Evolutionary conservation across 2,888 invertebrate genomes (phyloP).

Genomic region (Platycheirus albimanus): DNA sequence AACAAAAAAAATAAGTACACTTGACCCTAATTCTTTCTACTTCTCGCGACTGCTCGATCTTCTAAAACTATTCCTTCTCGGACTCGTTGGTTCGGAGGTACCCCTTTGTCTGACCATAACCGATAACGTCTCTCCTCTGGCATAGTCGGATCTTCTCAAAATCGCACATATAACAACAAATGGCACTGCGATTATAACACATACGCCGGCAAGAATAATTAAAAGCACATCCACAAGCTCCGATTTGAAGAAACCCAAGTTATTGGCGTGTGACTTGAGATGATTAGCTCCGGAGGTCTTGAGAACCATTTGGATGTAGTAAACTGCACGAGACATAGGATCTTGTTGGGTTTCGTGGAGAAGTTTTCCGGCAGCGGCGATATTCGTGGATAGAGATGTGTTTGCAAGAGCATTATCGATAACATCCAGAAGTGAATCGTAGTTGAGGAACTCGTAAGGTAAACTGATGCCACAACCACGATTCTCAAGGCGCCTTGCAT

Average conservation of each 20-base stretch:
- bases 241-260: constrained; percentile 79
- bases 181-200: constrained; percentile 80
- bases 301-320: constrained; percentile 81
- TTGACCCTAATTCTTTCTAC: constrained; percentile 21
- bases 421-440: constrained; percentile 80
- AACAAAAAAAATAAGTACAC: constrained; percentile 59
- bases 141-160: constrained; percentile 79
- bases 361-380: constrained; percentile 73
- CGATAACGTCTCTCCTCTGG: constrained; percentile 20
- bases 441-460: constrained; percentile 80
- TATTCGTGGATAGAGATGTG: constrained; percentile 76
- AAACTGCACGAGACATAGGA: constrained; percentile 78
- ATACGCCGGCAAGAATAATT: constrained; percentile 79
- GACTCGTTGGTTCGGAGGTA: constrained; percentile 40
- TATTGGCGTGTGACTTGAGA: constrained; percentile 80
- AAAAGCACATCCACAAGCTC: constrained; percentile 81
- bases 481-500: constrained; percentile 82
- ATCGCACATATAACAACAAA: constrained; percentile 80
- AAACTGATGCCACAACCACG: constrained; percentile 82
- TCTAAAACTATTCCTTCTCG: constrained; percentile 39
- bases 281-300: constrained; percentile 79
- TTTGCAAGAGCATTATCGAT: constrained; percentile 81
- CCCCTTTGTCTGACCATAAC: constrained; percentile 23
- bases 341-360: constrained; percentile 75
- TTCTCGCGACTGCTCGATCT: constrained; percentile 53